Evolutionary conservation across 2,888 invertebrate genomes (phyloP).

Genomic region (Conistra vaccinii): DNA sequence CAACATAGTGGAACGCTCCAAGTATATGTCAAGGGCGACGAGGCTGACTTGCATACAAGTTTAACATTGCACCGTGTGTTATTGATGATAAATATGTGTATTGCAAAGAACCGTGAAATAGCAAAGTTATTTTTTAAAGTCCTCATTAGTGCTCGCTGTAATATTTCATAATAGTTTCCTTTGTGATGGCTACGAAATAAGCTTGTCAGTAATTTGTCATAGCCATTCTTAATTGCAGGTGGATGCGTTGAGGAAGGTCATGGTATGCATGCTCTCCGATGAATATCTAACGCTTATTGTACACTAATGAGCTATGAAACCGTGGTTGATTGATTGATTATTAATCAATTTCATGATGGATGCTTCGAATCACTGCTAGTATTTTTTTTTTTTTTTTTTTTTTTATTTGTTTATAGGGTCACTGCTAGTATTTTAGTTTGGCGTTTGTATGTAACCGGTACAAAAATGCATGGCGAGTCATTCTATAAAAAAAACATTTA

Average conservation of each 20-base stretch:
- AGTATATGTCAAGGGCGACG: slow-evolving; percentile 84
- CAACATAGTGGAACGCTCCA: slow-evolving; percentile 62
- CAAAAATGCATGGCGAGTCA: slow-evolving; percentile 5
- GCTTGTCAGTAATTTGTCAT: slow-evolving; percentile 28
- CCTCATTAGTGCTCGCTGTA: slow-evolving; percentile 29
- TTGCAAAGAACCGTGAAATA: slow-evolving; percentile 57
- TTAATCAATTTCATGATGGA: slow-evolving; percentile 19
- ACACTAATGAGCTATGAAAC: slow-evolving; percentile 43
- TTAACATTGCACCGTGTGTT: slow-evolving; percentile 68
- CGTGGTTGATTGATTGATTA: slow-evolving; percentile 12
- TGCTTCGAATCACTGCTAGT: slow-evolving; percentile 12
- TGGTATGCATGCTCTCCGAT: slow-evolving; percentile 19
- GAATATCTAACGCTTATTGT: slow-evolving; percentile 27
- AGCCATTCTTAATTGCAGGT: slow-evolving; percentile 6
- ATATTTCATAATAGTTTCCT: slow-evolving; percentile 42
- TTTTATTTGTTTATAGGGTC: too few species aligned
- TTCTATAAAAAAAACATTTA: not conserved
- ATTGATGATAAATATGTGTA: slow-evolving; percentile 55
- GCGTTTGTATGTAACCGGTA: slow-evolving; percentile 1
- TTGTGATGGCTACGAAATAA: slow-evolving; percentile 26
- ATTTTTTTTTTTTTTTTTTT: too few species aligned
- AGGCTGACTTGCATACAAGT: slow-evolving; percentile 73
- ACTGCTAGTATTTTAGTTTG: slow-evolving; percentile 12
- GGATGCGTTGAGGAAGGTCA: slow-evolving; percentile 31
- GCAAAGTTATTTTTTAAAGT: slow-evolving; percentile 44